A percentile compares a stretch with the other conserved stretches of the same genome.
phyloP scores from a whole-genome alignment of 2,113 vertebrate genomes.

The Hemiprocne comata region DNA sequence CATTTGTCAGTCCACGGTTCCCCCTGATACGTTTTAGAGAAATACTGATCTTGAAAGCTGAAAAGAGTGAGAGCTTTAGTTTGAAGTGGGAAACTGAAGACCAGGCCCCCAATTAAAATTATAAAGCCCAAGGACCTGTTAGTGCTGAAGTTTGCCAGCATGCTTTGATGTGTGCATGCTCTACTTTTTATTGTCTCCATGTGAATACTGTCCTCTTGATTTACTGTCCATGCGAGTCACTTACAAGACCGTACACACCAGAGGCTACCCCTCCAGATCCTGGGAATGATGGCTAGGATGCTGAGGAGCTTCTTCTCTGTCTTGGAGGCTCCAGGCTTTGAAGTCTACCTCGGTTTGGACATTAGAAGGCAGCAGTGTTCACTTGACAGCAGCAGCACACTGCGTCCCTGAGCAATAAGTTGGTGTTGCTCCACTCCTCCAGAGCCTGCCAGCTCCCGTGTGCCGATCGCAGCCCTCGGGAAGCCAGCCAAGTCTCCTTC shows the following conservation, averaged over 20 bases:
- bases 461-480: background rate
- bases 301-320: background rate
- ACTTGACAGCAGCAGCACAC: background rate
- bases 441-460: slow-evolving; percentile 30
- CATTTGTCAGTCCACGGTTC: background rate
- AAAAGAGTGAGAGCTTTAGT: background rate
- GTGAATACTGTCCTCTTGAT: background rate
- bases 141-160: background rate
- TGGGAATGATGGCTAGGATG: background rate
- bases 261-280: background rate
- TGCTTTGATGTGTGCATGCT: background rate
- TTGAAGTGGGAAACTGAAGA: background rate
- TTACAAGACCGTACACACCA: background rate
- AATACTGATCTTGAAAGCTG: background rate
- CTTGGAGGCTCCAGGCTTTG: background rate
- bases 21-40: background rate
- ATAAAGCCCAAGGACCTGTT: background rate
- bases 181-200: background rate
- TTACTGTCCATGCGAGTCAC: background rate
- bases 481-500: slow-evolving; percentile 23
- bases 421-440: background rate
- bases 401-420: background rate
- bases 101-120: accelerated
- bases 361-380: slow-evolving; percentile 71
- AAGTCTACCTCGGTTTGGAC: slow-evolving; percentile 38